Evolutionary conservation across 2,888 invertebrate species (phyloP), one percentile per base, ranked within the genome.

Genomic region (Lepidocyrtinus sp.): DNA sequence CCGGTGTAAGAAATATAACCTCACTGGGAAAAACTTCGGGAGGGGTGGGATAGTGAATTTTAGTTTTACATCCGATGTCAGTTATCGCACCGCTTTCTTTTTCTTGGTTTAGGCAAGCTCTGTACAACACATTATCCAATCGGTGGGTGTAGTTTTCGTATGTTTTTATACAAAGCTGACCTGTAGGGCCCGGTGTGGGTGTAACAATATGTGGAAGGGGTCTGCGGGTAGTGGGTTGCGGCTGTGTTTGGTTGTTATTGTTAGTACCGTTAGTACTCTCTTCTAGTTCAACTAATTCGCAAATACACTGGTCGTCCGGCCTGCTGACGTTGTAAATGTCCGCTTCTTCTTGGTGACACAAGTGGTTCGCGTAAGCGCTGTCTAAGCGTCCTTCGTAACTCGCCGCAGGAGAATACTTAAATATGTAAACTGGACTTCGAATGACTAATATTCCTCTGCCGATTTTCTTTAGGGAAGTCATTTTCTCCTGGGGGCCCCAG

Each of bases 1-100:
- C 21, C 21, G 26, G 15, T 9, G 1, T 55, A 50, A 25, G 26
- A n/a, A n/a, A 19, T 5, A 17, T 65, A 27, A 55, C 59, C 59
- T 65, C 55, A 55, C 59, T 65, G 26, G 64, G 63, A 27, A 21
- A 73, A 7, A 65, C 17, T 1, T 27, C 24, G 26, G 73, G 73
- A 5, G 73, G 73, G 19, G 12, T 21, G 0, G 64, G 65, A 25
- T 73, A 73, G n/a, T 73, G 55, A 12, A 65, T 21, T n/a, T 65
- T 73, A 24, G 73, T 73, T 45, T 65, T 50, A 15, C 73, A 73
- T n/a, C 65, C 73, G 1, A 12, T 19, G 15, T 68, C 46, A 15
- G 45, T 50, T 7, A 36, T 2, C 9, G 15, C 25, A 15, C 19
- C 36, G 17, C 1, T 9, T 9, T 17, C 19, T 25, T 64, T 36